These are phyloP conservation scores for Podarcis cretensis DNA, from an alignment of 2,113 vertebrate species.

Conservation along the genomic window DNA sequence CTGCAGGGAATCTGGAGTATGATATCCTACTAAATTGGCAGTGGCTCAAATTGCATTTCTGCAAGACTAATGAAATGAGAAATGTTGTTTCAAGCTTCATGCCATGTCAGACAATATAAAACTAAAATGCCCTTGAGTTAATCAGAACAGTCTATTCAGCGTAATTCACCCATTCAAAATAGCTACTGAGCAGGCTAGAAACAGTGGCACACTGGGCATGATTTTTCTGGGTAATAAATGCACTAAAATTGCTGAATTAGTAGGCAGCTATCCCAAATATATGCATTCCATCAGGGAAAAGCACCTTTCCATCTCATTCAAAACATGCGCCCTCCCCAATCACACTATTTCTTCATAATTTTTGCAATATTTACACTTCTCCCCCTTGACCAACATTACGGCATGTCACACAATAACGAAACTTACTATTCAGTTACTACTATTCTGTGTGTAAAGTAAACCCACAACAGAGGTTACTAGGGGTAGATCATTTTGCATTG, in stretches of 20 bases:
- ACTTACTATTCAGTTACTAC: constrained; percentile 12
- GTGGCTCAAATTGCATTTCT: constrained; percentile 73
- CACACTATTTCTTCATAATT: constrained; percentile 16
- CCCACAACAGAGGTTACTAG: background rate
- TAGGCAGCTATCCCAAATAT: constrained; percentile 26
- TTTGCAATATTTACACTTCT: constrained; percentile 26
- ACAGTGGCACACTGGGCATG: constrained; percentile 38
- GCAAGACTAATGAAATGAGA: constrained; percentile 81
- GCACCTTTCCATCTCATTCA: constrained; percentile 32
- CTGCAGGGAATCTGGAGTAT: constrained; percentile 70
- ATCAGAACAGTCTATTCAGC: constrained; percentile 72
- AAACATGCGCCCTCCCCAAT: too few relatives aligned
- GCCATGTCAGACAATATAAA: constrained; percentile 76
- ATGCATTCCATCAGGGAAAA: background rate
- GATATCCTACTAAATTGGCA: constrained; percentile 72
- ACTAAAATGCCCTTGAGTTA: constrained; percentile 77
- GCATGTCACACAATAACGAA: constrained; percentile 5
- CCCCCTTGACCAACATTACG: constrained; percentile 19
- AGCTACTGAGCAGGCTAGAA: constrained; percentile 50
- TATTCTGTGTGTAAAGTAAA: background rate
- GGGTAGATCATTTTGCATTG: constrained; percentile 1
- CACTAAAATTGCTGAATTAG: constrained; percentile 50
- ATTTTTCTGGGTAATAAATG: constrained; percentile 48
- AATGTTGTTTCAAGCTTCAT: constrained; percentile 78
- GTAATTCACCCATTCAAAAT: constrained; percentile 66